Evolutionary conservation across 2,888 invertebrate genomes (phyloP), one percentile per base, ranked within the genome.

Genomic region (Sinelater perroti): DNA sequence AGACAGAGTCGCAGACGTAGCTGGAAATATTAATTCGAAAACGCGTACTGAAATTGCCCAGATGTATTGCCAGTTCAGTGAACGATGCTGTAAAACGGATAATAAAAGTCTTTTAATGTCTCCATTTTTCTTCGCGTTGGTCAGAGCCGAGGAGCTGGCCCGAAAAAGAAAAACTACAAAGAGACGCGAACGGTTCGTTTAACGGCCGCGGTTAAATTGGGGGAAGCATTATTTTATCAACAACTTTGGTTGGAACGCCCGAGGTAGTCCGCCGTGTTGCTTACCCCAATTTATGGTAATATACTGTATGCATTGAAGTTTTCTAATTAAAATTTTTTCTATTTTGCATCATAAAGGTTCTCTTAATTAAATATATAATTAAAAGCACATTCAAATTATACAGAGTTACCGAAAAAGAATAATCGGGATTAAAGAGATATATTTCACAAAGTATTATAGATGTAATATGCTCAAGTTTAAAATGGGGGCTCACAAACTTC

Each of bases 101-200:
- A 42, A 52, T 52, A 52, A 52, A 52, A 42, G 42, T 52, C 52
- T 52, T 50, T 50, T 52, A 52, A 52, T 52, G 52, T 42, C 50
- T 40, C 44, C 42, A 52, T 52, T 52, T 52, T 40, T 52, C 44
- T 52, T 13, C 40, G 40, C 40, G 40, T 40, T 40, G 40, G 40
- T 40, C 40, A 40, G 40, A 40, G 13, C 40, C n/a, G n/a, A n/a
- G n/a, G n/a, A n/a, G 20, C 16, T 40, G 13, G 13, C 40, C 40
- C 24, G 6, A 40, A 40, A 40, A 24, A 40, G 24, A 21, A 13
- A 13, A 10, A 14, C 13, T 40, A 40, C 40, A 40, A 40, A 11
- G 24, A 16, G 21, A 38, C 13, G 38, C n/a, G 26, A 40, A 14
- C 24, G 14, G 24, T 40, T 40, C 40, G 40, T 40, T 40, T 40